Conservation (phyloP, 2,797 vertebrate species). For the Serranus cabrilla region DNA sequence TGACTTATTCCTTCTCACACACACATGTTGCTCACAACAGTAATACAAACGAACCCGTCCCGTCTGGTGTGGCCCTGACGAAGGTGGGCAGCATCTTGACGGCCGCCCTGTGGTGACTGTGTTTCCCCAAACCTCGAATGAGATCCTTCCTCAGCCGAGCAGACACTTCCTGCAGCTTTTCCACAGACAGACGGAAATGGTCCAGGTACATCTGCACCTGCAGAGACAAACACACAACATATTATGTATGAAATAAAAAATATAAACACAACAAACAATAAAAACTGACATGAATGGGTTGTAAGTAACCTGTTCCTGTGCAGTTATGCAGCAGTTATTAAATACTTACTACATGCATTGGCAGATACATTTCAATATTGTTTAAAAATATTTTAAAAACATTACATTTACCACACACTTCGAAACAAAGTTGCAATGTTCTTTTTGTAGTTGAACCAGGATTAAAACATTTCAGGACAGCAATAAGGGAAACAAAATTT, state of each 20-base stretch:
- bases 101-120: conserved; percentile 58
- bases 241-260: neutral
- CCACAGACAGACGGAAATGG: conserved; percentile 74
- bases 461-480: no score
- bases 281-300: neutral
- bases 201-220: conserved; percentile 82
- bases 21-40: no score
- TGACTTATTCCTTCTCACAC: no score
- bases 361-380: no score
- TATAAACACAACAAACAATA: no score
- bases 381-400: no score
- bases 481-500: no score
- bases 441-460: no score
- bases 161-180: conserved; percentile 80
- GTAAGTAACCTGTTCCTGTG: neutral
- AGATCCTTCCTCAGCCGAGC: conserved; percentile 77
- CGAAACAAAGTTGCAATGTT: no score
- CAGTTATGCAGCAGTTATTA: no score
- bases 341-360: no score
- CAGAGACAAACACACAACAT: neutral
- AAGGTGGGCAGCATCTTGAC: conserved; percentile 91
- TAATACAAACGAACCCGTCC: conserved; percentile 79
- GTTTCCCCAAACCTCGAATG: conserved; percentile 78
- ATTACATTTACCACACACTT: no score
- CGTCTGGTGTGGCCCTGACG: conserved; percentile 86